Base-by-base conservation (phyloP, 2,888 invertebrate species). In the Lasioglossum leucozonium region DNA sequence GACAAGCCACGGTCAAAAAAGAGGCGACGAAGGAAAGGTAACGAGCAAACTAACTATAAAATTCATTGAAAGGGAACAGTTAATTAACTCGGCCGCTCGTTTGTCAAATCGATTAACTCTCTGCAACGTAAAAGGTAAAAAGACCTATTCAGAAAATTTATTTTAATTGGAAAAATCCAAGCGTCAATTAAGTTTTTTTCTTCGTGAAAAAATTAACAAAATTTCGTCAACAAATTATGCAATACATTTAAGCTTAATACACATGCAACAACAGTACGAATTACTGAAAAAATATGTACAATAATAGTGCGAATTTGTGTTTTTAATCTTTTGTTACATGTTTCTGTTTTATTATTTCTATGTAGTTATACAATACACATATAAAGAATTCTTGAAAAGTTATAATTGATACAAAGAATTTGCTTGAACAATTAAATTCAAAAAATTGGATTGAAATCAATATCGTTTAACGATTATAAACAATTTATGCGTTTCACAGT, bases 1-100 rank as follows among this genome's bases (percentile, higher is more conserved):
- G 72, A 72, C 11, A 69, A 72, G 8, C 71, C 11, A 4, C 82
- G 37, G n/a, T 51, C 72, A 5, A 85, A 44, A 18, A 85, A 81
- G 37, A 85, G 84, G 26, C 84, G 83, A 77, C 87, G 82, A 79
- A 88, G 84, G 79, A 80, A 65, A 65, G 77, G 58, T 8, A 34
- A 34, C 40, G 79, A 69, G 22, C 72, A 87, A 8, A 73, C 37
- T 10, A 51, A 47, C 51, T 79, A 65, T 22, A 34, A 62, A 26
- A 47, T 16, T 30, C 37, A 51, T 5, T 16, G 4, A 26, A 37
- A 47, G 11, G 40, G 55, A 8, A 30, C 11, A 26, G 44, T 84
- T 51, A 22, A 22, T 30, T 37, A 26, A 22, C 22, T 47, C 1
- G 22, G 6, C 22, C 22, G 5, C 18, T 44, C 22, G 6, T 47